Conservation (phyloP, 35 echinoderm and acorn worm genomes). For the Heliocidaris tuberculata region DNA sequence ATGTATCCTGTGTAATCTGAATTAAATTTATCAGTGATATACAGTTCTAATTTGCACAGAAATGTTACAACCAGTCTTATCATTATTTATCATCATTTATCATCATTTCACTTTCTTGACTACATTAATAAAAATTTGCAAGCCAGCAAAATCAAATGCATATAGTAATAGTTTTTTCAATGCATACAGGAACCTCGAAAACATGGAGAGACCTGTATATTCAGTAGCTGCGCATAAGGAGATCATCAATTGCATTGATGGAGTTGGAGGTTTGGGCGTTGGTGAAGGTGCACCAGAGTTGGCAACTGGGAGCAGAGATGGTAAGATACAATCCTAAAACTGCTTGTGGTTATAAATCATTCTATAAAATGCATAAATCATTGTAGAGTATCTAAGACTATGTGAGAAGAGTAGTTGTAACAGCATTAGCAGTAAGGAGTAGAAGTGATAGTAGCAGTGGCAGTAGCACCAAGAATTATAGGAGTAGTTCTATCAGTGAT, state of each 20-base stretch:
- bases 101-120: no score
- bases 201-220: conserved; percentile 71
- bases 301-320: conserved; percentile 99
- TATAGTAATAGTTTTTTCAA: neutral
- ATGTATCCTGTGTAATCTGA: no score
- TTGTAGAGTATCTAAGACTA: neutral
- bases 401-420: neutral
- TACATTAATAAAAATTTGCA: neutral
- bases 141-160: neutral
- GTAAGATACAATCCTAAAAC: conserved; percentile 57
- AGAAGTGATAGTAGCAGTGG: no score
- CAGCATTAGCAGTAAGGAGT: no score
- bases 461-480: no score
- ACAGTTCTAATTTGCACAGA: no score
- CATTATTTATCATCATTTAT: no score
- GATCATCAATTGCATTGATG: conserved; percentile 99
- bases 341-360: neutral
- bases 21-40: no score
- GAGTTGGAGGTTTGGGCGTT: conserved; percentile 87
- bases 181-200: conserved; percentile 77
- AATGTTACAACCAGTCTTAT: no score
- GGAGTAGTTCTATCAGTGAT: no score
- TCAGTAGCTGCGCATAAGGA: conserved; percentile 77
- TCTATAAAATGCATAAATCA: neutral
- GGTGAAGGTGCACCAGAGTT: conserved; percentile 97